Evolutionary conservation across 30 jellyfish, hydroid and myxozoan genomes (phyloP), one percentile per base, ranked within the genome.

Genomic region (Aurelia aurita): DNA sequence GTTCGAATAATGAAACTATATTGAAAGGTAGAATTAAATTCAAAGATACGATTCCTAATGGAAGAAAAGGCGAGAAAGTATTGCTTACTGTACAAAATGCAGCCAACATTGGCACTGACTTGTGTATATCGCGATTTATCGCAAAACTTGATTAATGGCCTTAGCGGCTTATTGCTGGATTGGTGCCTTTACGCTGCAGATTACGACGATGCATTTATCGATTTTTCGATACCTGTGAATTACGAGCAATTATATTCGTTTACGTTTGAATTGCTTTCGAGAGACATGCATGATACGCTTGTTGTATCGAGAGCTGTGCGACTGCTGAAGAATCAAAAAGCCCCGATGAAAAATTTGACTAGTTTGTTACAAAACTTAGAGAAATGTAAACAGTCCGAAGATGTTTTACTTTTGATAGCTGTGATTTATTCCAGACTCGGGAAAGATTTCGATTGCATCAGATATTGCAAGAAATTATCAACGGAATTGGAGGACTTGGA

Each of bases 11-110:
- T 39, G 51, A 39, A 39, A 8, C 0, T 0, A 39, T 39, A 39
- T 39, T 39, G 51, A 39, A 39, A 39, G 51, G 51, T 39, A 39
- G 51, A 39, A 9, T 4, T 39, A 39, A 1, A 39, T 39, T 9
- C 18, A 39, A 39, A 39, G 46, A 39, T 4, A 39, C 16, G 51
- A 39, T 55, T 55, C 58, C 26, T 3, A 2, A 83, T 83, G 93
- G 96, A 87, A 64, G 85, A 87, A 16, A 75, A 58, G 65, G 96
- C 96, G 13, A 57, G 96, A 31, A 87, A 76, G 60, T 87, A 87
- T 31, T 87, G 96, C 82, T 29, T 21, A 57, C 72, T 72, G 79
- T 87, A 72, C 79, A 46, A 29, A 58, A 68, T 59, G 67, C 88
- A 87, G 54, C 96, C 96, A 18, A 43, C 90, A 1, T 29, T 51